Percentiles rank a stretch among this genome's conserved stretches.
These are phyloP conservation scores for Rhynchotus rufescens DNA, from an alignment of 2,797 vertebrate genomes.

Conservation along the genomic window DNA sequence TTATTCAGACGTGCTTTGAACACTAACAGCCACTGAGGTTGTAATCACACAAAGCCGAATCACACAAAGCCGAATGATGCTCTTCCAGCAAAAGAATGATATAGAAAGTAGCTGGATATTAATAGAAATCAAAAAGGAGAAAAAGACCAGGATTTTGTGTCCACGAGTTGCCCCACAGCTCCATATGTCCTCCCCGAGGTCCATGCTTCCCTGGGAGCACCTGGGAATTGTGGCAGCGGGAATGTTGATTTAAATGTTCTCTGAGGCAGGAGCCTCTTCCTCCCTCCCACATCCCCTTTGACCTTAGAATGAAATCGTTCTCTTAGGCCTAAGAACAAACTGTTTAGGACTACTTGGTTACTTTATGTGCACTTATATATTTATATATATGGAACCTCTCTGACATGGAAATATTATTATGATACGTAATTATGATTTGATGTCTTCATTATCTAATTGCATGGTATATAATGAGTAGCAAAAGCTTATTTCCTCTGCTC, in stretches of 20 bases:
- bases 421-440: constrained; percentile 16
- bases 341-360: not conserved
- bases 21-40: not conserved
- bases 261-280: not conserved
- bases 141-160: not conserved
- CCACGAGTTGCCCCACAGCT: not conserved
- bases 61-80: not conserved
- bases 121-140: not conserved
- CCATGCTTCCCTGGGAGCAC: not conserved
- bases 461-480: constrained; percentile 43
- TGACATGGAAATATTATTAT: constrained; percentile 18
- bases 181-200: not conserved
- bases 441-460: constrained; percentile 44
- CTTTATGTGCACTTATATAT: not conserved
- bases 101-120: not conserved
- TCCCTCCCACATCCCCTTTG: not conserved
- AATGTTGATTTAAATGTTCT: not conserved
- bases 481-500: constrained; percentile 49
- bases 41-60: not conserved
- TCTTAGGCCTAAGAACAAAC: not conserved
- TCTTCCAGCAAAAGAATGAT: not conserved
- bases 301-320: not conserved
- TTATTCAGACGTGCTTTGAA: not conserved
- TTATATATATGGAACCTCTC: constrained; percentile 5
- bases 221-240: not conserved